A percentile compares a stretch with the other conserved stretches of the same genome.
Evolutionary conservation across 1,140 invertebrate genomes (phyloP).

Genomic region (Hestina assimilis): DNA sequence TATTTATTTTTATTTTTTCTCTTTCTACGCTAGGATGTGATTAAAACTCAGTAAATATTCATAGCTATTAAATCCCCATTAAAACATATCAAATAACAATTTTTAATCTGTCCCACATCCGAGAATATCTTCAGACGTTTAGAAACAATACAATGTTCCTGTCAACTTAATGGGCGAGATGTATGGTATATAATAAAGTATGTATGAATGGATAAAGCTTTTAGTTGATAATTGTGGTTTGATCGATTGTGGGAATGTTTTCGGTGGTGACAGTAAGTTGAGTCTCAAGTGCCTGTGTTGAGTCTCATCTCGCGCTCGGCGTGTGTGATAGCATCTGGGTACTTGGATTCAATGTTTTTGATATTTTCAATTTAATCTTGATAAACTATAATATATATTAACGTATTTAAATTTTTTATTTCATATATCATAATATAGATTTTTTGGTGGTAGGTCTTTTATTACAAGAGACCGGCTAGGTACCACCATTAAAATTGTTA

Average conservation of each 20-base stretch:
- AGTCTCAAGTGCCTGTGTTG: constrained; percentile 10
- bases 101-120: constrained; percentile 3
- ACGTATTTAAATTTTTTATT: too few species aligned
- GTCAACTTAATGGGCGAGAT: constrained; percentile 34
- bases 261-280: constrained; percentile 64
- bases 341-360: constrained; percentile 28
- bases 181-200: constrained; percentile 33
- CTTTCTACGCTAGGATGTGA: neutral
- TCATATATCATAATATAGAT: too few species aligned
- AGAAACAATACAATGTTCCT: constrained; percentile 31
- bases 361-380: too few species aligned
- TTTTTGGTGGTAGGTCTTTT: too few species aligned
- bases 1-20: neutral
- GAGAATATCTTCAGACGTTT: constrained; percentile 3
- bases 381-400: too few species aligned
- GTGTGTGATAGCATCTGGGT: constrained; percentile 53
- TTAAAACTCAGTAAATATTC: neutral
- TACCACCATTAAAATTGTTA: too few species aligned
- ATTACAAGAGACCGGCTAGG: too few species aligned
- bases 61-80: neutral
- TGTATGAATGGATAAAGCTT: constrained; percentile 65
- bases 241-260: constrained; percentile 71
- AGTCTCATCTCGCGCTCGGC: constrained; percentile 25
- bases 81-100: neutral
- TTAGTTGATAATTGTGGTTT: constrained; percentile 53